Conservation (phyloP, 2,113 vertebrate species). For the Emydocephalus ijimae region DNA sequence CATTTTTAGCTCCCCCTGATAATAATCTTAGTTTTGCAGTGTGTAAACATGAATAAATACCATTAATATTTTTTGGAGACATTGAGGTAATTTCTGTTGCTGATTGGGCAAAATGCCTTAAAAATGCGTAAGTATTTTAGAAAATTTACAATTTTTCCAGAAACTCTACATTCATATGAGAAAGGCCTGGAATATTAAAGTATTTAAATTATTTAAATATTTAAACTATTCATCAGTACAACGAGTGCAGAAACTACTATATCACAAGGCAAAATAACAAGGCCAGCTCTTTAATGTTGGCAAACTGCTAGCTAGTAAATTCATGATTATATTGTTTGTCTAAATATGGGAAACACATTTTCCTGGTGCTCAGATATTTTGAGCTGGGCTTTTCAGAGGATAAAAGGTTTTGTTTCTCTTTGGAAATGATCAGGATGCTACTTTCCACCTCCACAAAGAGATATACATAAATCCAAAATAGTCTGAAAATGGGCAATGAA, state of each 20-base stretch:
- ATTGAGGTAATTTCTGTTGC: background rate
- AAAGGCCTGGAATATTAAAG: background rate
- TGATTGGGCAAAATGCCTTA: background rate
- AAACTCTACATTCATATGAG: background rate
- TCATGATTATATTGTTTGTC: background rate
- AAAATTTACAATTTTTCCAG: background rate
- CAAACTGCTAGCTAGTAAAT: background rate
- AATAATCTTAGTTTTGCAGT: background rate
- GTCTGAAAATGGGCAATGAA: background rate
- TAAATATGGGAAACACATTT: background rate
- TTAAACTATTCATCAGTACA: background rate
- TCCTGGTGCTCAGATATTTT: background rate
- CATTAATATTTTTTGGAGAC: background rate
- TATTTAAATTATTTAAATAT: background rate
- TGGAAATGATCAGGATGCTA: background rate
- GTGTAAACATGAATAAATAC: background rate
- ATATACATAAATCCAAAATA: background rate
- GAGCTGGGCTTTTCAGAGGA: background rate
- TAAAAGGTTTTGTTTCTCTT: background rate
- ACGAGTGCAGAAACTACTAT: background rate
- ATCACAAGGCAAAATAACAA: background rate
- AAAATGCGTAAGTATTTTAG: background rate
- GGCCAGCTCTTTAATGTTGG: background rate
- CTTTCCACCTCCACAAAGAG: background rate
- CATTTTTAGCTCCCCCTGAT: background rate